Evolutionary conservation across 2,113 vertebrate genomes (phyloP).

Genomic region (Halcyon malimbica): DNA sequence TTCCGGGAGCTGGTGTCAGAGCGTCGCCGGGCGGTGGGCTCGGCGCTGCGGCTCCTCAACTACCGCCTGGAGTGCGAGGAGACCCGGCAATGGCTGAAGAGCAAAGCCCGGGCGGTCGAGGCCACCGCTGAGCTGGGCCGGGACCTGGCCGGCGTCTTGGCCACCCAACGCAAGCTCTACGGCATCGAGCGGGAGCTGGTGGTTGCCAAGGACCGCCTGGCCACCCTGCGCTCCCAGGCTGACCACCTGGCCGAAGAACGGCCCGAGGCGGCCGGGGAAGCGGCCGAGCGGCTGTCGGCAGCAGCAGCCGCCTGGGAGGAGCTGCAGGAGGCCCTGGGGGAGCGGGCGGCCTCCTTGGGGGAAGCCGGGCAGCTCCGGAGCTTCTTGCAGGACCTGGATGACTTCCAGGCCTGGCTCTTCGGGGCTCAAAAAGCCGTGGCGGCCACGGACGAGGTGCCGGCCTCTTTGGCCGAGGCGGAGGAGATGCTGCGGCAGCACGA

Average conservation of each 20-base stretch:
- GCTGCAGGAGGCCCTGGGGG: conserved; percentile 81
- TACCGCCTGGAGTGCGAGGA: conserved; percentile 92
- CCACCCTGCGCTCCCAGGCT: conserved; percentile 80
- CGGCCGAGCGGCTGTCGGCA: conserved; percentile 66
- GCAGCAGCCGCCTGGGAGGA: conserved; percentile 81
- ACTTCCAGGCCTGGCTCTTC: conserved; percentile 94
- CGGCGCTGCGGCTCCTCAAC: conserved; percentile 87
- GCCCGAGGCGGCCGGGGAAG: conserved; percentile 81
- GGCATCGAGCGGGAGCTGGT: conserved; percentile 91
- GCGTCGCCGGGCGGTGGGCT: conserved; percentile 82
- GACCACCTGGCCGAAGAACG: conserved; percentile 79
- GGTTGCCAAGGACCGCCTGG: conserved; percentile 82
- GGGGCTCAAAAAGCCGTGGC: conserved; percentile 90
- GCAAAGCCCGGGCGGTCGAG: conserved; percentile 88
- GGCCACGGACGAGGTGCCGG: conserved; percentile 86
- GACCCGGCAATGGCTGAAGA: conserved; percentile 87
- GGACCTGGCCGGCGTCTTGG: conserved; percentile 88
- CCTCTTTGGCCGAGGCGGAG: conserved; percentile 86
- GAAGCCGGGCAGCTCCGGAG: conserved; percentile 94
- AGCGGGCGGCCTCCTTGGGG: conserved; percentile 84
- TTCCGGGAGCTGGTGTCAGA: conserved; percentile 86
- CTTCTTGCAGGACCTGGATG: conserved; percentile 93
- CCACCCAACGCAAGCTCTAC: conserved; percentile 92
- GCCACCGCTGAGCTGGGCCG: conserved; percentile 89
- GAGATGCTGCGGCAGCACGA: conserved; percentile 83